Base-by-base conservation (phyloP, 2,113 vertebrate genomes). In the Riparia riparia region DNA sequence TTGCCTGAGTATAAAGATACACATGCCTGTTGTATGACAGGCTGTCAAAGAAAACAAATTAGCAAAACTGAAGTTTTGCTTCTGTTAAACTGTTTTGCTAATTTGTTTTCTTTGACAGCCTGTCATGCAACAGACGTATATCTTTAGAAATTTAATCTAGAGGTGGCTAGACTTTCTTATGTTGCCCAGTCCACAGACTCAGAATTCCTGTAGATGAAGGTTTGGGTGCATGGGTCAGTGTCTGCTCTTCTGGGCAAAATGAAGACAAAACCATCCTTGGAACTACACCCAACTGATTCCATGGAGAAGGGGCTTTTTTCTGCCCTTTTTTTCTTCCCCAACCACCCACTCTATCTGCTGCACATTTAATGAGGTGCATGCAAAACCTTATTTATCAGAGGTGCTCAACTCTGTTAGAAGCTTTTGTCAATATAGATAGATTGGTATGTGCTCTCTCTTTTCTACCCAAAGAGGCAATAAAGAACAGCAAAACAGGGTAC, bases 391-490 rank as follows among this genome's bases (percentile, higher is more conserved):
- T 50, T 79, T 85, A 31, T 26, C 17, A 57, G 45, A 37, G 25
- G 9, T 34, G 12, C 34, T 26, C 45, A 70, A 18, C 16, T 50
- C n/a, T 50, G 17, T 32, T 51, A 71, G 70, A 82, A 89, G 44
- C 26, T 93, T 34, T 28, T 66, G 34, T 47, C 49, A 34, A 8
- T 42, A 28, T 28, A 39, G 42, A 9, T 34, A 70, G 69, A 53
- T 58, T 37, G 60, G 12, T 56, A 37, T 0, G 0, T 9, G 3
- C 21, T 45, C n/a, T 22, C 9, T 31, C 14, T 82, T 41, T 87
- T 44, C 56, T 82, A 47, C 51, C 14, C 39, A 22, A 72, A 53
- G 24, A 57, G 9, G 29, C 47, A 76, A 70, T 45, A 56, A 53
- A n/a, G 25, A 64, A 10, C 45, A 53, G 28, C 14, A 54, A 14